Base-by-base conservation (phyloP, 1,140 invertebrate genomes). In the Eupeodes corollae region DNA sequence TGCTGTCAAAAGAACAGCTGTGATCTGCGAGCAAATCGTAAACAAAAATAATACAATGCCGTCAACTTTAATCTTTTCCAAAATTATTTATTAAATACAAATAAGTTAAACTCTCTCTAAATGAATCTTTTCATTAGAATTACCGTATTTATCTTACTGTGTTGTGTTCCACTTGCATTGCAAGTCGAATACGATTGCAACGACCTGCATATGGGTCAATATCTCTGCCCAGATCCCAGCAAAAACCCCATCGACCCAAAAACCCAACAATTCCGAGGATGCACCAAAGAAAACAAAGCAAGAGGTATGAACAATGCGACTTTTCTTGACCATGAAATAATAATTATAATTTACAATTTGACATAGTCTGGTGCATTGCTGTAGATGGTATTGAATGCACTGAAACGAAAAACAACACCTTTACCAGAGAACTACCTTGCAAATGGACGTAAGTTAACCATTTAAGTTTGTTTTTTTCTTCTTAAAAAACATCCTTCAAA, bases 261-360 rank as follows among this genome's bases (percentile, higher is more conserved):
- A 61, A 96, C 92, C 3, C 92, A 98, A 68, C 91, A 96, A 61
- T 82, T 85, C 32, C 71, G 67, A 53, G 85, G 82, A 32, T 97
- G 93, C 68, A 81, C 78, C 12, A 78, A 79, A 61, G 77, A 89
- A 59, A 86, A 86, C 56, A 78, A 77, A 68, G 86, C 86, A 34
- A 78, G 80, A 77, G 79, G 86, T 89, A 35, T 26, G 13, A 31
- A 10, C 26, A 44, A 21, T 21, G 16, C 75, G 54, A 42, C 6
- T 26, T 31, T 35, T 15, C 26, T 33, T 48, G 13, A 48, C 13
- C 33, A n/a, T n/a, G n/a, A n/a, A n/a, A n/a, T n/a, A n/a, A 35
- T 49, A 30, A 34, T 45, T 46, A 5, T 37, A 40, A 45, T 38
- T 61, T 77, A 76, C n/a, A n/a, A n/a, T n/a, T n/a, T n/a, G n/a